Conservation (phyloP, 2,797 vertebrate genomes). For the Paramormyrops hopkinsi region DNA sequence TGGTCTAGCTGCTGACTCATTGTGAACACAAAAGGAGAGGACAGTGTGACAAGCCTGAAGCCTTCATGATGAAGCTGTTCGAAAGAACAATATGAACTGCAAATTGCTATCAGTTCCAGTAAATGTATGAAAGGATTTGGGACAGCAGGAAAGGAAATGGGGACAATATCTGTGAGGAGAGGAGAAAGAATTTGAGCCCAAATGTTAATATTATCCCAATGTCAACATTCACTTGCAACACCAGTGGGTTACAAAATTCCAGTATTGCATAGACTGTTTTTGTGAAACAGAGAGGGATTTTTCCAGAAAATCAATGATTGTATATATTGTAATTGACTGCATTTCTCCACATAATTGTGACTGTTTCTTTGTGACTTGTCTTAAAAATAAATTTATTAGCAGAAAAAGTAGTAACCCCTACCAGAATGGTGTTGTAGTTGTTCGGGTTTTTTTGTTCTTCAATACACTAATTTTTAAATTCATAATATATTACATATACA, state of each 20-base stretch:
- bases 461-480: neutral
- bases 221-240: constrained; percentile 16
- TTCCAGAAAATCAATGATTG: neutral
- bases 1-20: neutral
- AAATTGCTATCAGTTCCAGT: neutral
- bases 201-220: constrained; percentile 13
- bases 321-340: neutral
- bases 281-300: neutral
- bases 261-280: neutral
- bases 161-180: neutral
- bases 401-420: neutral
- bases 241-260: neutral
- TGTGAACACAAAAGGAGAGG: neutral
- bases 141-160: neutral
- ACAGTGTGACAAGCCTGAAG: neutral
- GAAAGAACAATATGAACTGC: neutral
- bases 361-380: neutral
- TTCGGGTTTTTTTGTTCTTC: neutral
- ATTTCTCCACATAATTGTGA: neutral
- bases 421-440: neutral
- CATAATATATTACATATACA: neutral
- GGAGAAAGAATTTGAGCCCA: neutral
- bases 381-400: neutral
- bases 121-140: neutral
- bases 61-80: neutral